Evolutionary conservation across 2,797 vertebrate species (phyloP).

Genomic region (Coendou prehensilis): DNA sequence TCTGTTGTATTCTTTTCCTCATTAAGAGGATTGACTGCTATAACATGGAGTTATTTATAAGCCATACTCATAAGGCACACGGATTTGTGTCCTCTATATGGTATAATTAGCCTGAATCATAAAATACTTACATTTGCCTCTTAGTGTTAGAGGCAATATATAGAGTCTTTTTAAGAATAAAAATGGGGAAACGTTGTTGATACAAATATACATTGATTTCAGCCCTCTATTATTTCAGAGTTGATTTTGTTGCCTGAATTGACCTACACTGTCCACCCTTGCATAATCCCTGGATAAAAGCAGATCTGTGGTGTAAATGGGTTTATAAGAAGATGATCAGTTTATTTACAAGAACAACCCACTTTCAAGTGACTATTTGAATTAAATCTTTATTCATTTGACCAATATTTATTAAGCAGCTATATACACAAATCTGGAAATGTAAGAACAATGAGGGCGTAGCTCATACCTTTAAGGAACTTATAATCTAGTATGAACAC

Average conservation of each 20-base stretch:
- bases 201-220: slow-evolving; percentile 52
- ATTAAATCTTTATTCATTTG: slow-evolving; percentile 42
- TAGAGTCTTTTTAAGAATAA: slow-evolving; percentile 4
- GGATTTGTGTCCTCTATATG: slow-evolving; percentile 59
- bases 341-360: slow-evolving; percentile 43
- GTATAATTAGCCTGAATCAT: slow-evolving; percentile 66
- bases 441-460: not conserved
- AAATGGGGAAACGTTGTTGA: slow-evolving; percentile 58
- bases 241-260: slow-evolving; percentile 66
- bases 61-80: slow-evolving; percentile 47
- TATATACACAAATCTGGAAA: slow-evolving; percentile 48
- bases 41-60: slow-evolving; percentile 73
- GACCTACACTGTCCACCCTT: slow-evolving; percentile 52
- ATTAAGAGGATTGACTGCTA: slow-evolving; percentile 64
- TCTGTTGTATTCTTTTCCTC: slow-evolving; percentile 66
- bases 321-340: not conserved
- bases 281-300: slow-evolving; percentile 36
- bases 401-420: slow-evolving; percentile 36
- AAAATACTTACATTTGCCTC: slow-evolving; percentile 73
- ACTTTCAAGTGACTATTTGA: slow-evolving; percentile 45
- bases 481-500: not conserved
- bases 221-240: slow-evolving; percentile 8
- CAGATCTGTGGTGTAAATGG: slow-evolving; percentile 19
- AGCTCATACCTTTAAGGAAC: not conserved
- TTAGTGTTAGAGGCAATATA: slow-evolving; percentile 56